Percentiles rank a stretch among this genome's conserved stretches.
phyloP scores from a whole-genome alignment of 2,888 invertebrate genomes.

The Cantharis flavilabris region DNA sequence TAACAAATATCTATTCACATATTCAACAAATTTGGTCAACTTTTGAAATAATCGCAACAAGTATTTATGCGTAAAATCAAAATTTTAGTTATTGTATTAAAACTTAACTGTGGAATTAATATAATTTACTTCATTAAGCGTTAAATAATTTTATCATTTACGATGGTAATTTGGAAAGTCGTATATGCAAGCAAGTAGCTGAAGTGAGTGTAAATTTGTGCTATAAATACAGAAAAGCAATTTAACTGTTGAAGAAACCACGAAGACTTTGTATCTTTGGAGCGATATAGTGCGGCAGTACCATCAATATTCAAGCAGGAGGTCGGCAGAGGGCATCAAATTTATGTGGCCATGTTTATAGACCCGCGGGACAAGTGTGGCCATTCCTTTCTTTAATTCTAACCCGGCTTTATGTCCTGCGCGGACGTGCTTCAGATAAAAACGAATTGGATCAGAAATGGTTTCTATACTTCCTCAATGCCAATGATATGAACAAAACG shows the following conservation, averaged over 20 bases:
- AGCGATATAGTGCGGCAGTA: conserved; percentile 53
- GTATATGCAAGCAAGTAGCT: conserved; percentile 14
- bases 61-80: not conserved
- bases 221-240: conserved; percentile 30
- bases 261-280: conserved; percentile 38
- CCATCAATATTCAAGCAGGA: conserved; percentile 55
- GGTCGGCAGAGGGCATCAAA: conserved; percentile 55
- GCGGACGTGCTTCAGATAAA: conserved; percentile 50
- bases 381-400: conserved; percentile 57
- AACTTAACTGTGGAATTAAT: not conserved
- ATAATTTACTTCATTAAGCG: not conserved
- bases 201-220: conserved; percentile 27
- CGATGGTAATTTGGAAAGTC: conserved; percentile 4
- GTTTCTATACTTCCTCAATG: conserved; percentile 25
- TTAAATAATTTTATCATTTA: not conserved
- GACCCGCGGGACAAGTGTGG: conserved; percentile 57
- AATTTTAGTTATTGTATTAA: not conserved
- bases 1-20: not conserved
- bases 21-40: not conserved
- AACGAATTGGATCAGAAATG: conserved; percentile 30
- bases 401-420: conserved; percentile 54
- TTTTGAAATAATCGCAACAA: not conserved
- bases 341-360: conserved; percentile 59
- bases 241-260: conserved; percentile 32
- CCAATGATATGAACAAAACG: conserved; percentile 12